Percentiles rank a stretch among this genome's conserved stretches.
phyloP scores from a whole-genome alignment of 2,113 vertebrate genomes.

The Bungarus multicinctus region DNA sequence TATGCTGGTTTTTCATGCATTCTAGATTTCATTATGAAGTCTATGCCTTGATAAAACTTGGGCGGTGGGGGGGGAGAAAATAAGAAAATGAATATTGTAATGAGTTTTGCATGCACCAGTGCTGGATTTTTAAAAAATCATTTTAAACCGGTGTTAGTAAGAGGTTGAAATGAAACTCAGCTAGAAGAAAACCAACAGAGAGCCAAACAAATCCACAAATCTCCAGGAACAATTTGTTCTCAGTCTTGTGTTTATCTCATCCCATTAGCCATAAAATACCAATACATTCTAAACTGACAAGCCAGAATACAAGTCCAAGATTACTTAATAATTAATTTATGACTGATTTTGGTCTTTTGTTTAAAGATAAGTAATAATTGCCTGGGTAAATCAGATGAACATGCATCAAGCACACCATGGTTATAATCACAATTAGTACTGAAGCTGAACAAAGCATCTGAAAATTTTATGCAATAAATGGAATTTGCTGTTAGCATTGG shows the following conservation, averaged over 20 bases:
- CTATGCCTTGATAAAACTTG: background rate
- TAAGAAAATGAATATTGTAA: background rate
- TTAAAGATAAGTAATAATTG: background rate
- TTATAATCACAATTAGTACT: background rate
- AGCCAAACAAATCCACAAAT: background rate
- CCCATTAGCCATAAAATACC: background rate
- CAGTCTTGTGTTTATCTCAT: background rate
- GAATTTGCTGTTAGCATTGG: background rate
- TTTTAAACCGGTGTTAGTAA: background rate
- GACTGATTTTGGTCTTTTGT: background rate
- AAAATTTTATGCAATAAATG: background rate
- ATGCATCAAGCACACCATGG: background rate
- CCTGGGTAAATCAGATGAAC: background rate
- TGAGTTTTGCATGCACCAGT: background rate
- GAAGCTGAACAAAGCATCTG: background rate
- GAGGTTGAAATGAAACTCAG: background rate
- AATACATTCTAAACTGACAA: background rate
- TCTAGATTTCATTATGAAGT: background rate
- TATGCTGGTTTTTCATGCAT: background rate
- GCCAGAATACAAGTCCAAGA: background rate
- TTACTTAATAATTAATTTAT: background rate
- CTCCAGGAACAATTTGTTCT: background rate
- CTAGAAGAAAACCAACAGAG: background rate
- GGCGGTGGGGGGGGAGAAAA: background rate
- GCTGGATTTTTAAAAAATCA: background rate